phyloP scores from a whole-genome alignment of 2,113 vertebrate species.

The Seriola aureovittata region DNA sequence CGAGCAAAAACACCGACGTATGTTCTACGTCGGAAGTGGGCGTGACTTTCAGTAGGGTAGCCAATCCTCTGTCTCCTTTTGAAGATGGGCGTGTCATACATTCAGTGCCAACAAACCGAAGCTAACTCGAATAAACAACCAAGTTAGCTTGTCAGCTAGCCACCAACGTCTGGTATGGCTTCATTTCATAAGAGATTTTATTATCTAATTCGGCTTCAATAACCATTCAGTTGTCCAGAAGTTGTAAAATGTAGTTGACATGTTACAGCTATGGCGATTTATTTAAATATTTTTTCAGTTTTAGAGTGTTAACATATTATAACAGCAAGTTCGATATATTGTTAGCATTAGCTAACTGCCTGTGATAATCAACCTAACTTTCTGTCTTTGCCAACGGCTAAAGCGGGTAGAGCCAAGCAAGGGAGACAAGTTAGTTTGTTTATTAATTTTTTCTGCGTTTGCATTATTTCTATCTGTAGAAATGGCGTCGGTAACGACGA shows the following conservation, averaged over 20 bases:
- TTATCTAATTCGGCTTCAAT: not conserved
- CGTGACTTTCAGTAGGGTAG: not conserved
- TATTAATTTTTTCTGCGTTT: slow-evolving; percentile 3
- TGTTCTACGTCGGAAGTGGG: not conserved
- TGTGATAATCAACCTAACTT: slow-evolving; percentile 24
- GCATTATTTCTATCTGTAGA: slow-evolving; percentile 29
- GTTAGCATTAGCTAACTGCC: slow-evolving; percentile 47
- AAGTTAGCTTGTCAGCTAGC: slow-evolving; percentile 60
- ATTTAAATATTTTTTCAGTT: not conserved
- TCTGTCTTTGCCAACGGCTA: slow-evolving; percentile 20
- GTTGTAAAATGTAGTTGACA: not conserved
- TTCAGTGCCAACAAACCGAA: not conserved
- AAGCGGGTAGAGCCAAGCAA: not conserved
- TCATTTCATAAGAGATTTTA: not conserved
- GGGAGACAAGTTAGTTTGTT: not conserved
- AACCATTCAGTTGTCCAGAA: not conserved
- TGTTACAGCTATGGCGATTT: not conserved
- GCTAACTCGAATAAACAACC: slow-evolving; percentile 45
- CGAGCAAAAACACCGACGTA: not conserved
- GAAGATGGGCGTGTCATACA: slow-evolving; percentile 34
- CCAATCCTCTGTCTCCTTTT: slow-evolving; percentile 50
- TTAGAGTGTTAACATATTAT: not conserved
- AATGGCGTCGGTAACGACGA: slow-evolving; percentile 80
- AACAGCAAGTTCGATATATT: slow-evolving; percentile 35
- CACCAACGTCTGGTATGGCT: slow-evolving; percentile 52